phyloP scores from a whole-genome alignment of 2,113 vertebrate species.

The Pedetes capensis region DNA sequence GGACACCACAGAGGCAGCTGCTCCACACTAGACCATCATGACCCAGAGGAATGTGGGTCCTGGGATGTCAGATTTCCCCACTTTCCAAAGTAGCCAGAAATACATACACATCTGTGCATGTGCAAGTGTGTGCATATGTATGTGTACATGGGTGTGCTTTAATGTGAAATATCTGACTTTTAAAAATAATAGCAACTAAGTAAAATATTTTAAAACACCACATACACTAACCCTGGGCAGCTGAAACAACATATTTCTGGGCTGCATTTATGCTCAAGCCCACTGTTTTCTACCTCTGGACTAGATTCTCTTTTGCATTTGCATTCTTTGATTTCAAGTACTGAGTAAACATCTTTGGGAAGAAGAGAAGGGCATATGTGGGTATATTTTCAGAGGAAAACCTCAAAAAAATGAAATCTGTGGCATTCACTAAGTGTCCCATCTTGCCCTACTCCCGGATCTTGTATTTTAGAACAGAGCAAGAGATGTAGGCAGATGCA shows the following conservation, averaged over 20 bases:
- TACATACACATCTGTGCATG: no score
- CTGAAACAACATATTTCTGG: neutral
- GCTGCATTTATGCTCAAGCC: no score
- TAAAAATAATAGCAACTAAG: neutral
- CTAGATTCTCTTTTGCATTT: neutral
- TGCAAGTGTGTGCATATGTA: no score
- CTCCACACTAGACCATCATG: rapidly evolving
- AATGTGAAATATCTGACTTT: neutral
- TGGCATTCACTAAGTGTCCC: neutral
- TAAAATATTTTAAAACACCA: neutral
- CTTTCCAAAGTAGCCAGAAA: neutral
- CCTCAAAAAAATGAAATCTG: conserved; percentile 28
- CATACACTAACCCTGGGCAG: no score
- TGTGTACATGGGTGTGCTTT: neutral
- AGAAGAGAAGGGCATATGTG: neutral
- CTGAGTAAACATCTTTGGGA: neutral
- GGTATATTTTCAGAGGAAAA: conserved; percentile 28
- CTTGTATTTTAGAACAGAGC: neutral
- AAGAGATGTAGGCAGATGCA: neutral
- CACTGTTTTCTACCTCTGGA: neutral
- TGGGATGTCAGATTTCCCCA: neutral
- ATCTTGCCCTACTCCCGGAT: neutral
- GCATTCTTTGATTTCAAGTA: neutral
- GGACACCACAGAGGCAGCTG: neutral
- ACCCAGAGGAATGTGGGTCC: neutral